Evolutionary conservation across 2,888 invertebrate species (phyloP).

Genomic region (Nebria brevicollis): DNA sequence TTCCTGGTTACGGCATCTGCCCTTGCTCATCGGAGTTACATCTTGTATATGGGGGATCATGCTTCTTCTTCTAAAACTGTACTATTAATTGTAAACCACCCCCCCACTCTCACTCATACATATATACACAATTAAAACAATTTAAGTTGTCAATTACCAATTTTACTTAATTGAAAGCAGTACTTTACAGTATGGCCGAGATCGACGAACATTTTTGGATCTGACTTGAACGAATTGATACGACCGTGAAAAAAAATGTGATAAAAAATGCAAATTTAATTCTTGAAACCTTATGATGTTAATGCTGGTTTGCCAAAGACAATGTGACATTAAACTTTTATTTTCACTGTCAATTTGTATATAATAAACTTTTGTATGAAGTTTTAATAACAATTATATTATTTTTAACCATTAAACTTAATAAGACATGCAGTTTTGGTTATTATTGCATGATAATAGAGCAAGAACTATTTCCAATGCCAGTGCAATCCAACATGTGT

Average conservation of each 20-base stretch:
- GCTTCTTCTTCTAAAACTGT: conserved; percentile 77
- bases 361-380: neutral
- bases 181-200: no score
- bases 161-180: neutral
- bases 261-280: neutral
- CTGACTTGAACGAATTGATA: neutral
- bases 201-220: neutral
- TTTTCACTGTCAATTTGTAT: neutral
- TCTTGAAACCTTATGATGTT: no score
- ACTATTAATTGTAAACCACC: conserved; percentile 60
- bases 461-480: no score
- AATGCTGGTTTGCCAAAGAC: neutral
- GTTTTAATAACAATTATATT: neutral
- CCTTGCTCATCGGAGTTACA: conserved; percentile 88
- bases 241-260: neutral
- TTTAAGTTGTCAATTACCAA: neutral
- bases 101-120: conserved; percentile 24
- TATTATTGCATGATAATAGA: no score
- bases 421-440: no score
- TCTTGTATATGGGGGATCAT: conserved; percentile 89
- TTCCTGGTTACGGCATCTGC: conserved; percentile 73
- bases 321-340: neutral
- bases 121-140: conserved; percentile 27
- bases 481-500: no score
- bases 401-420: neutral